Percentiles rank a stretch among this genome's conserved stretches.
These are phyloP conservation scores for Mesoligia furuncula DNA, from an alignment of 2,888 invertebrate genomes.

Conservation along the genomic window DNA sequence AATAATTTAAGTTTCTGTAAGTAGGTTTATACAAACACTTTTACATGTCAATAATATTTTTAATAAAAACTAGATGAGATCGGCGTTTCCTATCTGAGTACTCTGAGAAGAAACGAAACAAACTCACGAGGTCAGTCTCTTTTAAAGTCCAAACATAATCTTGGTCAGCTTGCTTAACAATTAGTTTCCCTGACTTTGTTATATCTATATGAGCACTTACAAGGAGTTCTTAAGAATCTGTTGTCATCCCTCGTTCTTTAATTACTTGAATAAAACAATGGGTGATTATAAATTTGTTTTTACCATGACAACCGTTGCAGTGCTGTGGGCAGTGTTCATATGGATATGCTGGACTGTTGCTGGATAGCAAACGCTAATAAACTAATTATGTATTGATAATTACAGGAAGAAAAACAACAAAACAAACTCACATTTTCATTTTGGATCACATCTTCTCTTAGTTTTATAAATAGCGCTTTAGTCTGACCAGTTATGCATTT, in stretches of 20 bases:
- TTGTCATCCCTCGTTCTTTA: too few relatives aligned
- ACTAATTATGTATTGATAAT: neutral
- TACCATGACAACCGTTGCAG: neutral
- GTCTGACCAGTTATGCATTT: slow-evolving; percentile 27
- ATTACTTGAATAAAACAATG: neutral
- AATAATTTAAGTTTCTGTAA: neutral
- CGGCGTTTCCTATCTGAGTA: neutral
- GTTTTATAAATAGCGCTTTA: slow-evolving; percentile 36
- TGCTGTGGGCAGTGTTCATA: neutral
- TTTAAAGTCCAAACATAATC: neutral
- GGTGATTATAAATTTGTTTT: too few relatives aligned
- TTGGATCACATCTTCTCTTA: slow-evolving; percentile 38
- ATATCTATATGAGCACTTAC: neutral
- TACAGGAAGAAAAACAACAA: neutral
- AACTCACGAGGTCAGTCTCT: neutral
- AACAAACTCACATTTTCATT: slow-evolving; percentile 27
- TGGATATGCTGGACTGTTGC: neutral
- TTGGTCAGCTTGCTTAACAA: neutral
- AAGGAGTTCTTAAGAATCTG: neutral
- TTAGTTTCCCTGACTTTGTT: neutral
- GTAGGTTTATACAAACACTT: neutral
- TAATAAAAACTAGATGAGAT: neutral
- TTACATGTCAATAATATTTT: neutral
- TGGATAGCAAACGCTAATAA: neutral
- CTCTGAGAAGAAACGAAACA: neutral